A percentile compares a stretch with the other conserved stretches of the same genome.
These are phyloP conservation scores for Ooceraea biroi DNA, from an alignment of 1,140 invertebrate genomes.

Conservation along the genomic window DNA sequence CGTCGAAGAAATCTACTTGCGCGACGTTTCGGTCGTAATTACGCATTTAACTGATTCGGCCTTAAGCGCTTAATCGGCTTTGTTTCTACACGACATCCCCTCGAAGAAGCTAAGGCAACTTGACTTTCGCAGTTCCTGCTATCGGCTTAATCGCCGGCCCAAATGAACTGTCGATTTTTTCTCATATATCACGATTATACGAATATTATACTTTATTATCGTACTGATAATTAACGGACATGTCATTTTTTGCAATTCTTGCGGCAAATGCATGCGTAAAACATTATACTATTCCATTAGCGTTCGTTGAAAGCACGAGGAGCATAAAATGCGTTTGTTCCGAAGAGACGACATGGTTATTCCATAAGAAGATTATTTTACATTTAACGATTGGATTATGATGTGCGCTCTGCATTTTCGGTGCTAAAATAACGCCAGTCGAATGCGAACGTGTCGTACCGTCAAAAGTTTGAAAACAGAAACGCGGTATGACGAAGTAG, in stretches of 20 bases:
- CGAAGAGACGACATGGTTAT: not conserved
- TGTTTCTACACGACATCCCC: conserved; percentile 57
- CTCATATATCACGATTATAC: not conserved
- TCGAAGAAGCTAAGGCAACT: conserved; percentile 42
- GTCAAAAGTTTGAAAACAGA: conserved; percentile 64
- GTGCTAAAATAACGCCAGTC: conserved; percentile 1
- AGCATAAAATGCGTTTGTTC: not conserved
- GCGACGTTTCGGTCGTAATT: conserved; percentile 61
- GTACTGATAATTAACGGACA: conserved; percentile 12
- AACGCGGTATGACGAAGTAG: conserved; percentile 70
- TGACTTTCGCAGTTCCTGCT: conserved; percentile 42
- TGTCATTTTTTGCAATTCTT: not conserved
- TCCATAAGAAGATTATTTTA: conserved; percentile 2
- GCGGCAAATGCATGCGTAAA: not conserved
- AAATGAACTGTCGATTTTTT: not conserved
- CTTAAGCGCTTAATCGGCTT: conserved; percentile 68
- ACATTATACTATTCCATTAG: not conserved
- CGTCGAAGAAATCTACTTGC: conserved; percentile 41
- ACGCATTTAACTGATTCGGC: conserved; percentile 64
- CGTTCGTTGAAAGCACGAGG: not conserved
- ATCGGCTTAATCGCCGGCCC: conserved; percentile 50
- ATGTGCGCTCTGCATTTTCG: conserved; percentile 32
- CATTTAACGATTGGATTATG: not conserved
- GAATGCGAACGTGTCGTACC: not conserved
- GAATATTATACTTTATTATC: not conserved